These are phyloP conservation scores for Lichenostomus cassidix DNA, from an alignment of 2,113 vertebrate genomes.

Conservation along the genomic window DNA sequence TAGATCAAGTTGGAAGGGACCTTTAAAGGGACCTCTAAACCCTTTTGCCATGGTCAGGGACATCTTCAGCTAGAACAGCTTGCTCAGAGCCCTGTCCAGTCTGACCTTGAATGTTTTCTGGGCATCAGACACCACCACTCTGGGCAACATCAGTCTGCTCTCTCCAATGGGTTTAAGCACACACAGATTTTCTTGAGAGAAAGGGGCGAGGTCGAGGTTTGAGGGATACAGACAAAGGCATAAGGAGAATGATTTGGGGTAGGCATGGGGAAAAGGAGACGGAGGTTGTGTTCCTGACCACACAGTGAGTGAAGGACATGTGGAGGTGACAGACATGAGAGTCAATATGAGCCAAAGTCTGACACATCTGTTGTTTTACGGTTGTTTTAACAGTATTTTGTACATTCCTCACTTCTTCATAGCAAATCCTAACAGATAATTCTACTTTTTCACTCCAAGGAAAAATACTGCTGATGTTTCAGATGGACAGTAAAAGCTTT, in stretches of 20 bases:
- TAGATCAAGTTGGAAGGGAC: neutral
- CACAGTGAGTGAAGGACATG: neutral
- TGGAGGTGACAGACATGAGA: neutral
- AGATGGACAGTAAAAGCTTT: neutral
- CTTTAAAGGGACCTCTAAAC: neutral
- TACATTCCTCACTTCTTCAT: neutral
- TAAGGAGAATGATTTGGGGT: neutral
- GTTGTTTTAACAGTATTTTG: neutral
- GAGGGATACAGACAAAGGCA: neutral
- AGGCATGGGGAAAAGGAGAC: neutral
- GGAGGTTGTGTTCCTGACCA: neutral
- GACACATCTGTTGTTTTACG: neutral
- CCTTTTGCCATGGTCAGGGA: neutral
- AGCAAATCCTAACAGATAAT: neutral
- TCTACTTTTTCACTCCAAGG: neutral
- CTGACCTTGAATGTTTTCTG: neutral
- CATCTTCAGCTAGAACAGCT: neutral
- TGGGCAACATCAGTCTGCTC: neutral
- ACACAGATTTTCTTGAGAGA: neutral
- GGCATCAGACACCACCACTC: neutral
- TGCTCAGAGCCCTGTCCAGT: neutral
- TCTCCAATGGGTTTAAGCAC: accelerated
- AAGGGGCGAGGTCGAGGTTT: neutral
- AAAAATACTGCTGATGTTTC: neutral
- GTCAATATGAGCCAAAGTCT: neutral